Base-by-base conservation (phyloP, 2,113 vertebrate genomes). In the Pipra filicauda region DNA sequence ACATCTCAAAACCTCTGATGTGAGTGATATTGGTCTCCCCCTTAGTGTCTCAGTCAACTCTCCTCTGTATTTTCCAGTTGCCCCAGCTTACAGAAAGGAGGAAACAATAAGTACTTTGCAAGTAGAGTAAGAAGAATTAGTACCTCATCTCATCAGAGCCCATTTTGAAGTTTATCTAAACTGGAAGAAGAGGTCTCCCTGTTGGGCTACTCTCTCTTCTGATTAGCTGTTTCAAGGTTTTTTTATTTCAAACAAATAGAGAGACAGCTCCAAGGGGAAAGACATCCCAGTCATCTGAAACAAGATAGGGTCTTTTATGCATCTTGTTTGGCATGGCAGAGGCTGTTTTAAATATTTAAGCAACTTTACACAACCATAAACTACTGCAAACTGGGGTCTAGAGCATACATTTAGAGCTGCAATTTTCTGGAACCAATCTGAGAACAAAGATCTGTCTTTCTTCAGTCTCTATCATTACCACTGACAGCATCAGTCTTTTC, bases 291-390 rank as follows among this genome's bases (percentile, higher is more conserved):
- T 52, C 4, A 1, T 57, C 35, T 80, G 59, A 88, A 88, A 88
- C 15, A 80, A 83, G 37, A 67, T 61, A 62, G 30, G 19, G 33
- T 64, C 26, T 76, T 85, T 82, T 54, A 81, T 30, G 15, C 22
- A 55, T 55, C 39, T 84, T 88, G 35, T 85, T 94, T 88, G 77
- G 27, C 15, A 88, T 90, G 75, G 31, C 37, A 82, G 33, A 51
- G 24, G 17, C 5, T 62, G 31, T 71, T 94, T 92, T 80, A 96
- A 91, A 54, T 93, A 91, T 88, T 93, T 74, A 81, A 88, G 35
- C 33, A 84, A 78, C 22, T 93, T 85, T 71, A 65, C 41, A 64
- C 1, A 5, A 41, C 44, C 52, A 75, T 84, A 88, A 91, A 81
- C 24, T 37, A 49, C 8, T 0, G 2, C 71, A 90, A 41, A 80